A percentile compares a stretch with the other conserved stretches of the same genome.
phyloP scores from a whole-genome alignment of 64 coral and sea anemone genomes.

The Montipora cactus region DNA sequence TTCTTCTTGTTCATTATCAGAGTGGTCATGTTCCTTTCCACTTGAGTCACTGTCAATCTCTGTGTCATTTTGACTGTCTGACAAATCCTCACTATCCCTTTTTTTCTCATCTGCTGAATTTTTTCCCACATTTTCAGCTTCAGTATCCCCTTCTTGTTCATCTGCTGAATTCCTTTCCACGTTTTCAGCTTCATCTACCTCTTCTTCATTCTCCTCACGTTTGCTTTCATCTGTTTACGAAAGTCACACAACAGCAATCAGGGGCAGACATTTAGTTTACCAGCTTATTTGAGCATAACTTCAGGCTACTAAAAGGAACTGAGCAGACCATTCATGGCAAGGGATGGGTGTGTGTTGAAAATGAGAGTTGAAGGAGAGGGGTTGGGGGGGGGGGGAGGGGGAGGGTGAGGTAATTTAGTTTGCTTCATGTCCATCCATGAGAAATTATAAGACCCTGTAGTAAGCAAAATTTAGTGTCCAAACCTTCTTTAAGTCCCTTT shows the following conservation, averaged over 20 bases:
- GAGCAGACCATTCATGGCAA: no score
- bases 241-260: background rate
- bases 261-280: no score
- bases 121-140: background rate
- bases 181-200: background rate
- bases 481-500: slow-evolving; percentile 60
- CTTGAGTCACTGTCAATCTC: background rate
- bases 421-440: background rate
- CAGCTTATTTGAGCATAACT: no score
- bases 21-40: background rate
- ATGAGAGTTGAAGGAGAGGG: background rate
- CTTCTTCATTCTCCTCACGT: background rate
- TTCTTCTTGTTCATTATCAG: background rate
- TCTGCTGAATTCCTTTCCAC: background rate
- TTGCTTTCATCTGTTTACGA: background rate
- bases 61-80: background rate
- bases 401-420: no score
- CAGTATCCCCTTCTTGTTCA: background rate
- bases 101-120: slow-evolving; percentile 5
- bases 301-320: no score
- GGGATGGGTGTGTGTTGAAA: no score
- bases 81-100: background rate
- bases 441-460: no score
- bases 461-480: background rate
- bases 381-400: background rate